A percentile compares a stretch with the other conserved stretches of the same genome.
Evolutionary conservation across 1,140 invertebrate genomes (phyloP).

Genomic region (Meloidogyne hapla): DNA sequence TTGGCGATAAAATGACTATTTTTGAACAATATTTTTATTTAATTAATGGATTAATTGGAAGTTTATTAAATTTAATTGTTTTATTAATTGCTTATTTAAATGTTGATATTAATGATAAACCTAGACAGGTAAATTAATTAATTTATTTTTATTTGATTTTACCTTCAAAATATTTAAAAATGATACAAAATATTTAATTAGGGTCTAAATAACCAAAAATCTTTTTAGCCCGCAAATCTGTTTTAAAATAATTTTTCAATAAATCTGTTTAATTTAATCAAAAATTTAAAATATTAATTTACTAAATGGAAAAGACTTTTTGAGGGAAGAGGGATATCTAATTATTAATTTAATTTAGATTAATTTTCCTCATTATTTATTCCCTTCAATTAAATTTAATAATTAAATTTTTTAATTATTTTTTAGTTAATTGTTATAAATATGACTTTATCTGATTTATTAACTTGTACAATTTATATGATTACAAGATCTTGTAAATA

Average conservation of each 20-base stretch:
- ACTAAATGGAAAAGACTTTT: too few species aligned
- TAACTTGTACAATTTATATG: conserved; percentile 60
- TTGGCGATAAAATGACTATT: conserved; percentile 41
- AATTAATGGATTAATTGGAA: conserved; percentile 47
- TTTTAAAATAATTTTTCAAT: too few species aligned
- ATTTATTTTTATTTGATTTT: conserved; percentile 3
- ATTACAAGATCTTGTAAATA: conserved; percentile 49
- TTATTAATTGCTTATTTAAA: conserved; percentile 55
- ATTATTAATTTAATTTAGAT: too few species aligned
- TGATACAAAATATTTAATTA: too few species aligned
- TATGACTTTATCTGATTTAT: conserved; percentile 62
- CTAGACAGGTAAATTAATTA: conserved; percentile 50
- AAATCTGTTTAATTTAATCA: too few species aligned
- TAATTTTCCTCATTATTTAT: too few species aligned
- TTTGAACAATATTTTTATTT: conserved; percentile 52
- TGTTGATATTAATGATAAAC: conserved; percentile 58
- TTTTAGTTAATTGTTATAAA: conserved; percentile 63
- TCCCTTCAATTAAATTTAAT: too few species aligned
- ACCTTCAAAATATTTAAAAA: too few species aligned
- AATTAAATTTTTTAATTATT: conserved; percentile 16
- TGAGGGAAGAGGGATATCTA: too few species aligned
- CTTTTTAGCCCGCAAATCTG: too few species aligned
- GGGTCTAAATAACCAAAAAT: too few species aligned
- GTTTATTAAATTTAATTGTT: conserved; percentile 51
- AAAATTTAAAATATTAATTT: too few species aligned